Base-by-base conservation (phyloP, 2,797 vertebrate species). In the Tapirus indicus region DNA sequence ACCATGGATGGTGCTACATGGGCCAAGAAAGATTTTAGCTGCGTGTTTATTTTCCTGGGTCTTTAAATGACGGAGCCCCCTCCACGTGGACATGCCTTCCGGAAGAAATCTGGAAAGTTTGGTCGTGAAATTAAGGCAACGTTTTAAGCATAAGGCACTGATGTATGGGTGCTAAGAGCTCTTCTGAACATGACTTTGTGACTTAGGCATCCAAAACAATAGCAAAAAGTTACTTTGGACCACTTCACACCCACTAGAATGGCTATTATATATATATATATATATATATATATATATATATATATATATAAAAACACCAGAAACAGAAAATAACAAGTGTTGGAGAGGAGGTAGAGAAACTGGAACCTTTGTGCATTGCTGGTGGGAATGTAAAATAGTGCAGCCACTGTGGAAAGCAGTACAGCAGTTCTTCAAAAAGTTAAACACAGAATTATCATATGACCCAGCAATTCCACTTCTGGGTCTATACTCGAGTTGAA, bases 1-100 rank as follows among this genome's bases (percentile, higher is more conserved):
- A 41, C 64, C 54, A 4, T 2, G 54, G 58, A 21, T 14, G 44
- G 12, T 0, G 2, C 52, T 1, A 5, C 10, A 0, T 0, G 41
- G 16, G 64, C 94, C 91, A 78, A 54, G 74, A 56, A 75, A 88
- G 75, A 88, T 71, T 69, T 60, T 6, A 79, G 85, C 88, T 41
- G 17, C 7, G 10, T 29, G 38, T n/a, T 69, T 75, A 32, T 32
- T 60, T 32, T 54, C 47, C 41, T 32, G 6, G 10, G 56, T 88
- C 72, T 92, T 79, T 23, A 32, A 85, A 32, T 38, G 35, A 25
- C 4, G 20, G 54, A 47, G 78, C 2, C 72, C 78, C 92, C 35
- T 56, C 18, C 5, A 14, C n/a, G 12, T 32, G 44, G 52, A 14
- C n/a, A 10, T 74, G 82, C 49, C 88, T 95, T 84, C 49, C 32